A percentile compares a stretch with the other conserved stretches of the same genome.
phyloP scores from a whole-genome alignment of 2,797 vertebrate genomes.

The Bufotes viridis region DNA sequence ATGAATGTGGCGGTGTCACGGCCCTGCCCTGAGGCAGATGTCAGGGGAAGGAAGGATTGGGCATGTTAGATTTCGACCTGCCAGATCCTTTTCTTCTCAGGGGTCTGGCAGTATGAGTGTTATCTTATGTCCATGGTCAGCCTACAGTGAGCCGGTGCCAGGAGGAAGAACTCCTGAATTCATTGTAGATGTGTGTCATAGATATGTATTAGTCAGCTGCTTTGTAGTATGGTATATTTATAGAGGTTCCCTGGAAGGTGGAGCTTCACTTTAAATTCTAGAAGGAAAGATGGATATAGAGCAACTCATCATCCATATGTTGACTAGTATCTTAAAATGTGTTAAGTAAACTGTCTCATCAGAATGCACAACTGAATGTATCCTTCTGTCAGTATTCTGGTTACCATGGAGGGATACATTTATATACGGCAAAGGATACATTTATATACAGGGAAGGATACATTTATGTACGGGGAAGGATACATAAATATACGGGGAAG shows the following conservation, averaged over 20 bases:
- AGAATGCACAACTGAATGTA: not conserved
- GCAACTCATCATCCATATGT: constrained; percentile 8
- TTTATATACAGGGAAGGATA: not conserved
- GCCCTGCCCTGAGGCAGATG: too few relatives aligned
- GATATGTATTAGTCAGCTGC: too few relatives aligned
- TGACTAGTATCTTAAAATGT: constrained; percentile 4
- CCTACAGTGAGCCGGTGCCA: too few relatives aligned
- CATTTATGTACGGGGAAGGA: not conserved
- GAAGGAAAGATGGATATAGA: not conserved
- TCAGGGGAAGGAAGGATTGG: too few relatives aligned
- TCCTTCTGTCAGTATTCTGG: not conserved
- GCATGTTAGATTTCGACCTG: too few relatives aligned
- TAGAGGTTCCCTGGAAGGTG: not conserved
- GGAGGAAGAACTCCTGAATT: not conserved
- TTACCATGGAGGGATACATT: not conserved
- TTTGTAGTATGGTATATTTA: too few relatives aligned
- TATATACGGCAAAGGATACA: not conserved
- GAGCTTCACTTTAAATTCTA: not conserved
- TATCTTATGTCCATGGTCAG: too few relatives aligned
- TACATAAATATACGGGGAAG: not conserved
- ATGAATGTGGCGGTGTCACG: too few relatives aligned
- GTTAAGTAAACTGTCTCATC: constrained; percentile 18
- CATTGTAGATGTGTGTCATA: too few relatives aligned
- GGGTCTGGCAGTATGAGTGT: too few relatives aligned
- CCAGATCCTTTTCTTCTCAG: too few relatives aligned